Evolutionary conservation across 2,797 vertebrate species (phyloP).

Genomic region (Sebastes cheni): DNA sequence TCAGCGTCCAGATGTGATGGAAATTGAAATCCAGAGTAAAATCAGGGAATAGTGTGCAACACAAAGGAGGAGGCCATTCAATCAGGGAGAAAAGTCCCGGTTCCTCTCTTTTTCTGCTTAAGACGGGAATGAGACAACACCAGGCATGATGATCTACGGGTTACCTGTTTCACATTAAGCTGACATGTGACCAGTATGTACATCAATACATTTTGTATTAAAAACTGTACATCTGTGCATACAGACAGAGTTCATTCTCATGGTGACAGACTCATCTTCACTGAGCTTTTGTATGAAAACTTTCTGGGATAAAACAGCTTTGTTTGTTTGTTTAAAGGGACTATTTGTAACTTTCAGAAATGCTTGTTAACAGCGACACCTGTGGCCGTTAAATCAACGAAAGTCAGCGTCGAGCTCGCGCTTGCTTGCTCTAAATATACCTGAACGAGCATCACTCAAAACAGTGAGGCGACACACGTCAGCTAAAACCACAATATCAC

Average conservation of each 20-base stretch:
- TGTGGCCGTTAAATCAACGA: too few relatives aligned
- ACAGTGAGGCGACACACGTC: too few relatives aligned
- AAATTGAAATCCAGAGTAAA: slow-evolving; percentile 66
- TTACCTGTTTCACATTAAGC: not conserved
- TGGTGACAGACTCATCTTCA: not conserved
- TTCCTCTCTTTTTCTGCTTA: not conserved
- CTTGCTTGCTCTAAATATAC: too few relatives aligned
- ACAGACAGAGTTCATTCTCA: not conserved
- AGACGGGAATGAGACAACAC: not conserved
- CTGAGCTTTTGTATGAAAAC: not conserved
- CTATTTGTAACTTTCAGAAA: too few relatives aligned
- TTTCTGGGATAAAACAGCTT: not conserved
- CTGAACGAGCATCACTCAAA: too few relatives aligned
- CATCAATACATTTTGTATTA: not conserved
- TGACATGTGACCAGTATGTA: not conserved
- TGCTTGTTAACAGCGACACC: too few relatives aligned
- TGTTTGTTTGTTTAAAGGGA: not conserved
- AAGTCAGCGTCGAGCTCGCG: too few relatives aligned
- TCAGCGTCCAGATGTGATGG: slow-evolving; percentile 60
- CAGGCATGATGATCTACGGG: not conserved
- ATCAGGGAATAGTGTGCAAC: slow-evolving; percentile 36
- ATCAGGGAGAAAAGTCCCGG: slow-evolving; percentile 6
- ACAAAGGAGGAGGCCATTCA: slow-evolving; percentile 48
- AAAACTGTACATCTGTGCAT: not conserved
- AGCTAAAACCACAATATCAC: too few relatives aligned